These are phyloP conservation scores for Pteronura brasiliensis DNA, from an alignment of 2,113 vertebrate genomes.

Conservation along the genomic window DNA sequence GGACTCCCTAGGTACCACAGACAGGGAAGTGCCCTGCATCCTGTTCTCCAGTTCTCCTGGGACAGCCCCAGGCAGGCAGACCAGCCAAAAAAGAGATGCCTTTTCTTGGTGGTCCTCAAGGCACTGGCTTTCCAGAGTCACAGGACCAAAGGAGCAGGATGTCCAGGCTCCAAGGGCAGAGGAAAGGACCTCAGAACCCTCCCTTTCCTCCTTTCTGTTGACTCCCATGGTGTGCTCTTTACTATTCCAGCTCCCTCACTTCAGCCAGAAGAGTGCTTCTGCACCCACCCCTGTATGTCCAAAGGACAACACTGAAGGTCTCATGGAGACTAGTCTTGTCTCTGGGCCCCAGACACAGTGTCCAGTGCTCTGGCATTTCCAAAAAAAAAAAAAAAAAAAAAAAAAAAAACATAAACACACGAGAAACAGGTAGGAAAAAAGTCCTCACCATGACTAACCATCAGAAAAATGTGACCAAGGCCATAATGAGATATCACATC, in stretches of 20 bases:
- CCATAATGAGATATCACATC: background rate
- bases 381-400: too few relatives aligned
- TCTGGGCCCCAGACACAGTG: background rate
- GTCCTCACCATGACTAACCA: background rate
- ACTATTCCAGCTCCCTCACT: background rate
- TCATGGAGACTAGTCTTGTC: too few relatives aligned
- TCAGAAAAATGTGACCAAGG: background rate
- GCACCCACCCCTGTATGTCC: too few relatives aligned
- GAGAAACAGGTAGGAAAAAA: background rate
- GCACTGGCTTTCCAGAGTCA: background rate
- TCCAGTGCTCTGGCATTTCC: background rate
- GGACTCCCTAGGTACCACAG: background rate
- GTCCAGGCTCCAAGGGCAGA: background rate
- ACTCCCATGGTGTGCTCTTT: background rate
- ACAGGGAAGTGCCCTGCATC: background rate
- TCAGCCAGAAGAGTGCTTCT: too few relatives aligned
- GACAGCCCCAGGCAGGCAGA: background rate
- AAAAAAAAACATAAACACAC: too few relatives aligned
- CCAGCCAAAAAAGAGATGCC: background rate
- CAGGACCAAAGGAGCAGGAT: background rate
- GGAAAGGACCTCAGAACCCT: background rate
- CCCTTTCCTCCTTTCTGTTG: background rate
- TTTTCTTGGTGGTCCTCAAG: background rate
- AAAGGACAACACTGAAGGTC: too few relatives aligned
- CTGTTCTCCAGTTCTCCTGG: background rate